Evolutionary conservation across 2,797 vertebrate genomes (phyloP).

Genomic region (Trachops cirrhosus): DNA sequence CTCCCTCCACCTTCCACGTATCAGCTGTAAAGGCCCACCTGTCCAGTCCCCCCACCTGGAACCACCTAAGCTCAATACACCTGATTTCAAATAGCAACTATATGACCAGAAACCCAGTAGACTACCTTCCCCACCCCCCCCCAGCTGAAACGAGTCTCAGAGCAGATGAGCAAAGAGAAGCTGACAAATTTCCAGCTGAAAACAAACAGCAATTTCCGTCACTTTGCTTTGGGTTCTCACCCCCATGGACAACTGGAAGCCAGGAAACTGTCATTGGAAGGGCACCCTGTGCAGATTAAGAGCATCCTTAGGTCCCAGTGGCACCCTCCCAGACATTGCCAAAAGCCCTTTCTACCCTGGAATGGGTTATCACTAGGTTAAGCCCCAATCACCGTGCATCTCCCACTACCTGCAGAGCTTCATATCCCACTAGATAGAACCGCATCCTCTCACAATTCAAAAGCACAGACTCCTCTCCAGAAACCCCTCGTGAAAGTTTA

Average conservation of each 20-base stretch:
- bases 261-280: neutral
- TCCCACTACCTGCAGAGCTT: neutral
- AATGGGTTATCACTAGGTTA: too few species aligned
- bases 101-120: neutral
- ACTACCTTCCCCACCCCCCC: too few species aligned
- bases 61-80: neutral
- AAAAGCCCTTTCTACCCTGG: neutral
- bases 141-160: too few species aligned
- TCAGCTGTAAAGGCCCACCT: neutral
- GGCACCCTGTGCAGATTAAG: rapidly evolving
- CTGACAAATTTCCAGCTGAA: rapidly evolving
- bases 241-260: rapidly evolving
- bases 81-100: neutral
- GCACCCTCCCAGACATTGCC: neutral
- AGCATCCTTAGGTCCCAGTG: rapidly evolving
- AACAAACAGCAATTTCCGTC: rapidly evolving
- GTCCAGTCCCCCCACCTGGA: too few species aligned
- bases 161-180: rapidly evolving
- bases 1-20: neutral
- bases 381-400: neutral
- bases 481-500: rapidly evolving
- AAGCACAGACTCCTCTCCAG: neutral
- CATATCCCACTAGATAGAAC: too few species aligned
- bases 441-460: rapidly evolving
- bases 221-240: neutral